phyloP scores from a whole-genome alignment of 2,797 vertebrate genomes.

The Lacerta bilineata region DNA sequence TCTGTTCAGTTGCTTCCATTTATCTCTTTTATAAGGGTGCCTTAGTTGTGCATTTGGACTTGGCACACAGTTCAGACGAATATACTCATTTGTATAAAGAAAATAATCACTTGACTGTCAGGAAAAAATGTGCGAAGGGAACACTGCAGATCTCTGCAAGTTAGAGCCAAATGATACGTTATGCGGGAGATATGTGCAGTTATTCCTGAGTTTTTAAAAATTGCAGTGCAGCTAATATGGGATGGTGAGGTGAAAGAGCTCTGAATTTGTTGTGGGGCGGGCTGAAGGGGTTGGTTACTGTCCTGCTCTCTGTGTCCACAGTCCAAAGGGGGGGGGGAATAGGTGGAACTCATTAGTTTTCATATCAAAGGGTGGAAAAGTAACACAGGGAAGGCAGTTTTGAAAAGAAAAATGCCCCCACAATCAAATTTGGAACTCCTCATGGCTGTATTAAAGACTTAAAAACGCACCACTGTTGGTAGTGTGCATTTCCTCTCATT shows the following conservation, averaged over 20 bases:
- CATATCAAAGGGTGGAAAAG: too few species aligned
- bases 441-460: not conserved
- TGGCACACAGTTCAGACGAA: slow-evolving; percentile 17
- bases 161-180: not conserved
- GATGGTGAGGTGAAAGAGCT: not conserved
- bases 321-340: too few species aligned
- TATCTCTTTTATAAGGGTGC: not conserved
- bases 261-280: not conserved
- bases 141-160: not conserved
- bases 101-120: slow-evolving; percentile 28
- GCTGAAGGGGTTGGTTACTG: not conserved
- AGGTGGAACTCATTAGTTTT: too few species aligned
- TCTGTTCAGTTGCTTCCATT: slow-evolving; percentile 3
- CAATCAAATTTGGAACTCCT: not conserved
- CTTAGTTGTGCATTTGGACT: slow-evolving; percentile 26
- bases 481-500: not conserved
- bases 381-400: not conserved
- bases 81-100: slow-evolving; percentile 4
- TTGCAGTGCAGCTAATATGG: not conserved
- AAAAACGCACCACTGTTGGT: too few species aligned
- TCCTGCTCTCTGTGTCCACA: too few species aligned
- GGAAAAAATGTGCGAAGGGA: not conserved
- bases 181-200: not conserved
- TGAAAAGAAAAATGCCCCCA: not conserved
- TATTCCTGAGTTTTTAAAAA: not conserved